Evolutionary conservation across 2,888 invertebrate species (phyloP), one percentile per base, ranked within the genome.

Genomic region (Linnaemya vulpina): DNA sequence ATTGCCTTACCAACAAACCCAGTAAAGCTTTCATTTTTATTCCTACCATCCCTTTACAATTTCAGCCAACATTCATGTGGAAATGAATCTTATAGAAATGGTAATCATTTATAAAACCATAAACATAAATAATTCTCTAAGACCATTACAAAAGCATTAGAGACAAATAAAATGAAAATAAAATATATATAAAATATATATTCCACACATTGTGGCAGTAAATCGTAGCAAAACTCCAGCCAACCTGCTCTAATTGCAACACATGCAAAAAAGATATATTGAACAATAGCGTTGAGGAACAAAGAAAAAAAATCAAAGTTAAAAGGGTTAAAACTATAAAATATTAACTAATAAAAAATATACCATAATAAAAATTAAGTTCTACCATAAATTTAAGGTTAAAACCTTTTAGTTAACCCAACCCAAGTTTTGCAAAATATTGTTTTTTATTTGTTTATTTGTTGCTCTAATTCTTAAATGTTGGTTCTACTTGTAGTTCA

Each of bases 371-470:
- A 67, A 79, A 76, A 68, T n/a, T 80, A 30, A 84, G 77, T 62
- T 73, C 43, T 65, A 30, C 70, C 71, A 85, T 82, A 77, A 73
- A 81, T 70, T 70, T 81, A 74, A 81, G 81, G 77, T 81, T 82
- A 78, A 81, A 84, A 73, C 46, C 62, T 81, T 77, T 73, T 58
- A 53, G 63, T 62, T 1, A 71, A 40, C 82, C 82, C 68, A 78
- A 78, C 85, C 82, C 76, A 55, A 7, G 35, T 38, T 68, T 71
- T 74, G 43, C 5, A 30, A 67, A 30, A 30, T 20, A 53, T 35
- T 13, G 10, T 40, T 40, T 40, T 11, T 13, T 13, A 1, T 40
- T 40, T 40, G 1, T 13, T 30, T 49, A 67, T 20, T 38, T 40
- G 22, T 51, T 68, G 1, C 30, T 65, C 65, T 35, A 55, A 65